Base-by-base conservation (phyloP, 2,113 vertebrate species). In the Catharus fuscescens region DNA sequence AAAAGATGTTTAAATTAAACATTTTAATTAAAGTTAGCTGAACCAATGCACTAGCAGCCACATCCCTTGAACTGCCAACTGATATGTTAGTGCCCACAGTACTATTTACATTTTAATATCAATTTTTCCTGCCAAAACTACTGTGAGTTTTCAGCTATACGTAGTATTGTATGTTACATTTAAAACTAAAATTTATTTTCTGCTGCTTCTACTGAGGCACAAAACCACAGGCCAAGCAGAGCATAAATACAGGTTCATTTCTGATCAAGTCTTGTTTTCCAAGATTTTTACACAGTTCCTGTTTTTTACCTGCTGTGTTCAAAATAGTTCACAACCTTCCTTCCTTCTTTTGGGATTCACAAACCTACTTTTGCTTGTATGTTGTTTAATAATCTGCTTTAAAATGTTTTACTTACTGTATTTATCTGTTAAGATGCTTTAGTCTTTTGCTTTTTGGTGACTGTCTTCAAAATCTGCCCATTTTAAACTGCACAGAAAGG, bases 1-100 rank as follows among this genome's bases (percentile, higher is more conserved):
- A 86, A 89, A 59, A 80, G 48, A 56, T 86, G 47, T 74, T 95
- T 79, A 80, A 92, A 92, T 92, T 74, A 90, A 94, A 81, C 52
- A 44, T 88, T 84, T 80, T 83, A 77, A 89, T 80, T 88, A 45
- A 57, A 85, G 45, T 91, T 66, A 86, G 80, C 76, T 84, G 88
- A 91, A 73, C 42, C 36, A 78, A 42, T 78, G 80, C 50, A 61
- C 40, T 80, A 69, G 59, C 2, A 7, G 60, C 64, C 40, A 57
- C 36, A 40, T 83, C 36, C 26, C 64, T 74, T 88, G 74, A 82
- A 62, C 65, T 42, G 32, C 29, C 28, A 72, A 48, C 40, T 48
- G 44, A 16, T 48, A 18, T 32, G 38, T 60, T 48, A 81, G 25
- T 73, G 52, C n/a, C 59, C 26, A 72, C 45, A 84, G 12, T 67